A percentile compares a stretch with the other conserved stretches of the same genome.
Evolutionary conservation across 2,888 invertebrate species (phyloP).

Genomic region (Drosophila neutralis): DNA sequence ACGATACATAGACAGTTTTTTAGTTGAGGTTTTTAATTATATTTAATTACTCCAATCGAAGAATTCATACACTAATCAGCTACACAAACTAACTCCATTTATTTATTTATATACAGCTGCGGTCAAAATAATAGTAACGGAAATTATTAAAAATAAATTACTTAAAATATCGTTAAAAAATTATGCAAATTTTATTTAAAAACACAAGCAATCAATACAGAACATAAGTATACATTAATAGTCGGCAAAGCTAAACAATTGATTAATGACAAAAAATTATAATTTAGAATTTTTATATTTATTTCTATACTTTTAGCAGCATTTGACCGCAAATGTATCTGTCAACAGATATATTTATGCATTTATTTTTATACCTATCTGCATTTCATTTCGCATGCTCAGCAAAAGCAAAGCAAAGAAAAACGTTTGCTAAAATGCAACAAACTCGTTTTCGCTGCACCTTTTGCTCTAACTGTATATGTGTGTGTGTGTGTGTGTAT

Average conservation of each 20-base stretch:
- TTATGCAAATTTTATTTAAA: not conserved
- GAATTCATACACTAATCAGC: conserved; percentile 44
- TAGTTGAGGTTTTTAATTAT: conserved; percentile 17
- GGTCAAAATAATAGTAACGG: not conserved
- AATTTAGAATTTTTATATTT: not conserved
- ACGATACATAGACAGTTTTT: conserved; percentile 2
- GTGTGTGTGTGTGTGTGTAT: not conserved
- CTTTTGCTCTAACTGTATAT: conserved; percentile 13
- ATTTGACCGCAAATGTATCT: not conserved
- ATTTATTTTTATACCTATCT: not conserved
- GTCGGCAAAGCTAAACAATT: not conserved
- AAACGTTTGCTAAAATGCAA: conserved; percentile 10
- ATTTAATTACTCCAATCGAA: conserved; percentile 44
- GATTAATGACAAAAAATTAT: not conserved
- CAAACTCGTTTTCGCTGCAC: conserved; percentile 12
- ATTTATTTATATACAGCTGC: not conserved
- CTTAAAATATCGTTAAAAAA: too few relatives aligned
- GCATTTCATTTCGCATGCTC: conserved; percentile 1
- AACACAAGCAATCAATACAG: not conserved
- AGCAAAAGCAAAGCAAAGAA: not conserved
- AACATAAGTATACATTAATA: not conserved
- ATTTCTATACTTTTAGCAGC: not conserved
- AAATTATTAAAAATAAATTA: not conserved
- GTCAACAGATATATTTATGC: not conserved
- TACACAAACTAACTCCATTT: conserved; percentile 1